Base-by-base conservation (phyloP, 2,797 vertebrate species). In the Pampus argenteus region DNA sequence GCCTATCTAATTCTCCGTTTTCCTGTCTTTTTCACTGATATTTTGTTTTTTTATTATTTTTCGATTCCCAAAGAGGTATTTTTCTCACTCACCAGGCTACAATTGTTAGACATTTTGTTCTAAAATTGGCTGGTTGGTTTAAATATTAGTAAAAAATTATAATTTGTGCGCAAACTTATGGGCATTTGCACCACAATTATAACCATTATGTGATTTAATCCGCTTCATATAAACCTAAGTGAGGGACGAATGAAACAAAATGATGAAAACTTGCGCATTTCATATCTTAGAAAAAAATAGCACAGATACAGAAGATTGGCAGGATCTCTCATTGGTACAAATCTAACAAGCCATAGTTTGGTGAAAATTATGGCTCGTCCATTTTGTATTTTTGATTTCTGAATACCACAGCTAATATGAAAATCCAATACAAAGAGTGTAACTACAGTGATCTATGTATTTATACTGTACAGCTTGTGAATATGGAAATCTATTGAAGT, bases 401-500 rank as follows among this genome's bases (percentile, higher is more conserved):
- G n/a, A 79, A 74, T 6, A 65, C 14, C 29, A 63, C 44, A n/a
- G 18, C n/a, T 17, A 10, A 22, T 57, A 57, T 56, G 56, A 85
- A 62, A 76, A 61, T 65, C 61, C 25, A 55, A 44, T 23, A 65
- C 36, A 60, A 75, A 80, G 14, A 58, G 5, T 60, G 18, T 26
- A 13, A 57, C 64, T 70, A 15, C 9, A 13, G 47, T 20, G 13
- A 49, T 50, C 26, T 22, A 22, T 55, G 48, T 49, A 57, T 20
- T 57, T 23, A 38, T 52, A 31, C 9, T 26, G 17, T 49, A 40
- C 23, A 74, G 86, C 86, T 87, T 84, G 88, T 83, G 82, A 86
- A 23, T 36, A 8, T 71, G 79, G 17, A 50, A 20, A 66, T 66
- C 34, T 60, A 31, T 7, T 66, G 38, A 82, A 59, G 64, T 57